Evolutionary conservation across 2,888 invertebrate species (phyloP), one percentile per base, ranked within the genome.

Genomic region (Plebejus argus): DNA sequence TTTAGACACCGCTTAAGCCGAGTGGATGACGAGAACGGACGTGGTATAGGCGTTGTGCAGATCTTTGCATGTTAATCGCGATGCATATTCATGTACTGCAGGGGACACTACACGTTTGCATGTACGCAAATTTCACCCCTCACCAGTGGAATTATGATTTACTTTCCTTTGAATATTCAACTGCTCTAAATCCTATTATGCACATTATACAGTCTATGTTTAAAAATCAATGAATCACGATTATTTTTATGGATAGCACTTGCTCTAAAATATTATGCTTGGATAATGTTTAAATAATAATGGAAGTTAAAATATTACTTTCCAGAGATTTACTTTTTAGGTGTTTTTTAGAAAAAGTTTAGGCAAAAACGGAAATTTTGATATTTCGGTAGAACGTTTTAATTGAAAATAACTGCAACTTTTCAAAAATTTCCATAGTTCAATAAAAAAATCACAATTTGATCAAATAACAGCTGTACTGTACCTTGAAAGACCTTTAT

Each of bases 11-110:
- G 49, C 56, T 56, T 58, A 72, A 39, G 56, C 71, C 53, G 15
- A 53, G 74, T 53, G 20, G 76, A 77, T 77, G 53, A 77, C 58
- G 56, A 56, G 35, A 71, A 56, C 35, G 56, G 53, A 66, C 77
- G 76, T 78, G 78, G 79, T 79, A 80, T 80, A 78, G 80, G 77
- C 76, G 77, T 77, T 79, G 79, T 78, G 79, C 74, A 79, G 79
- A 80, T 81, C 80, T 81, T 80, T 79, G 79, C 81, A 81, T 81
- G 79, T 80, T 80, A 79, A 81, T 78, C 81, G 77, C 71, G 70
- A 77, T 80, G 78, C 81, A 81, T 81, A 81, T 81, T 81, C 81
- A 81, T 81, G 76, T 49, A 77, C 70, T n/a, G 77, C 58, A 53
- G 71, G 56, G 70, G 78, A 75, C 76, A 79, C 78, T 77, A 77